These are phyloP conservation scores for Lasioglossum morio DNA, from an alignment of 2,888 invertebrate genomes.

Conservation along the genomic window DNA sequence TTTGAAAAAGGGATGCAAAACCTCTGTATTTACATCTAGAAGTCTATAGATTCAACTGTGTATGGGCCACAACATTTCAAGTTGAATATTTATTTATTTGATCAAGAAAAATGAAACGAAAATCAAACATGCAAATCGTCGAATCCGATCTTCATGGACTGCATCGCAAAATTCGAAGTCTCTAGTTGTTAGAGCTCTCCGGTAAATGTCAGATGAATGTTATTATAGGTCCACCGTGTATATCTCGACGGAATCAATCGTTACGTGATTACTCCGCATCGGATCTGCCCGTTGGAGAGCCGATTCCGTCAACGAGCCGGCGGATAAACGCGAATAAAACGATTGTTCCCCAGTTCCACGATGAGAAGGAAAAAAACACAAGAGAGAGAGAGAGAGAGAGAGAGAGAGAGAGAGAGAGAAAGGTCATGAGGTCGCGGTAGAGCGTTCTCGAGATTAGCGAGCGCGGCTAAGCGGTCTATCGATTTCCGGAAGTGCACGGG, in stretches of 20 bases:
- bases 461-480: conserved; percentile 40
- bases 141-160: not conserved
- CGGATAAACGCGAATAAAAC: not conserved
- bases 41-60: not conserved
- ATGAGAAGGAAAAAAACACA: not conserved
- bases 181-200: not conserved
- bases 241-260: not conserved
- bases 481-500: conserved; percentile 32
- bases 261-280: not conserved
- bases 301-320: not conserved
- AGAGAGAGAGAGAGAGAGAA: not conserved
- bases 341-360: conserved; percentile 24
- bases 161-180: not conserved
- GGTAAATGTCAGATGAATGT: not conserved
- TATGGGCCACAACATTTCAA: not conserved
- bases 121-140: not conserved
- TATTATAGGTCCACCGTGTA: not conserved
- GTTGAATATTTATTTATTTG: not conserved
- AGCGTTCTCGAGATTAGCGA: conserved; percentile 50
- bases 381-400: not conserved
- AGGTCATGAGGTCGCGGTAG: conserved; percentile 51
- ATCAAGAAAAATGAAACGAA: not conserved
- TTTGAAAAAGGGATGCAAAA: not conserved
- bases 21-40: not conserved
- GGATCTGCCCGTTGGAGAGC: not conserved